Evolutionary conservation across 1,140 invertebrate genomes (phyloP).

Genomic region (Bradysia coprophila): DNA sequence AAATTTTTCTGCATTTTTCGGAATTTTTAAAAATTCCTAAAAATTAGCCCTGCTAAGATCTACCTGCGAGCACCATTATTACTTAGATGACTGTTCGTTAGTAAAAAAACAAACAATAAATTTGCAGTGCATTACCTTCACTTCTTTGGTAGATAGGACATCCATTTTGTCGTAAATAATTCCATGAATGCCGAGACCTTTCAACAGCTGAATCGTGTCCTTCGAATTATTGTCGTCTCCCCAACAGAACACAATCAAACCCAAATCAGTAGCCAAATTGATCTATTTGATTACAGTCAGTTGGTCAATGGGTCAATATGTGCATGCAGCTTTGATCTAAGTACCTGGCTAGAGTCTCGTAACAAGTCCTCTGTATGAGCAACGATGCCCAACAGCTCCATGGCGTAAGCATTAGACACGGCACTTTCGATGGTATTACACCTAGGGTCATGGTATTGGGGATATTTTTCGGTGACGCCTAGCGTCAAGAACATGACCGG

Average conservation of each 20-base stretch:
- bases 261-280: constrained; percentile 50
- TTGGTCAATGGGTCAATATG: no score
- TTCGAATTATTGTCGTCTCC: constrained; percentile 87
- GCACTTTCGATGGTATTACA: constrained; percentile 65
- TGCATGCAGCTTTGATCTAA: no score
- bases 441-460: constrained; percentile 64
- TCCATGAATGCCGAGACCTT: constrained; percentile 72
- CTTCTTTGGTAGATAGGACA: constrained; percentile 55
- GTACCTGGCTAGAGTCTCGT: constrained; percentile 52
- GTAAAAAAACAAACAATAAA: not conserved
- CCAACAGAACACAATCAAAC: constrained; percentile 86
- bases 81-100: not conserved
- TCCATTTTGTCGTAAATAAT: constrained; percentile 89
- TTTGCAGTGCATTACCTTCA: constrained; percentile 40
- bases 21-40: not conserved
- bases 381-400: constrained; percentile 72
- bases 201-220: constrained; percentile 68
- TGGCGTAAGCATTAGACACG: constrained; percentile 57
- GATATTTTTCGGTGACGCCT: constrained; percentile 62
- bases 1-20: no score
- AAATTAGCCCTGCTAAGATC: not conserved
- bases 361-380: constrained; percentile 84
- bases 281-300: constrained; percentile 29
- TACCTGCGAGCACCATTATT: not conserved
- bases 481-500: constrained; percentile 86